These are phyloP conservation scores for Henricia sp. DNA, from an alignment of 53 echinoderm and acorn worm species.

Conservation along the genomic window DNA sequence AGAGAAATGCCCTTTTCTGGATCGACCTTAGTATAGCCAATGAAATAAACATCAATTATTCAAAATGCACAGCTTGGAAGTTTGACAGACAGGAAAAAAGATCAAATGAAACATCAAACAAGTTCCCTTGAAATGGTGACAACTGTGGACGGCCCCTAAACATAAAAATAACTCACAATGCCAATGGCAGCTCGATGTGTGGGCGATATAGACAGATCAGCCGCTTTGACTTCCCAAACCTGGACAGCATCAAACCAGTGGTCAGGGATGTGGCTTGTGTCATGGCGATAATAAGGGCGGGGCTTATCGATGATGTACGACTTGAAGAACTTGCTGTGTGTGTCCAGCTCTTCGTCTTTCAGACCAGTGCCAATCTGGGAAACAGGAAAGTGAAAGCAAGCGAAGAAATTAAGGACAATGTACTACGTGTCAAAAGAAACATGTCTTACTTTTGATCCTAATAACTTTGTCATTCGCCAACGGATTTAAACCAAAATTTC, in stretches of 20 bases:
- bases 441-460: no score
- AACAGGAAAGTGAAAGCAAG: no score
- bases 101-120: no score
- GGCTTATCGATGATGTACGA: constrained; percentile 87
- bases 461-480: no score
- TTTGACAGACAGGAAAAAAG: no score
- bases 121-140: no score
- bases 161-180: constrained; percentile 83
- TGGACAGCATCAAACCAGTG: constrained; percentile 99
- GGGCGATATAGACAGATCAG: constrained; percentile 91
- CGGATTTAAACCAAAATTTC: no score
- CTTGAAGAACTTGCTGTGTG: constrained; percentile 93
- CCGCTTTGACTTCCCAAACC: constrained; percentile 98
- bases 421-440: no score
- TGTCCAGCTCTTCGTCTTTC: constrained; percentile 90
- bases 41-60: no score
- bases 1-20: constrained; percentile 92
- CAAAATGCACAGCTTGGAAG: no score
- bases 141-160: no score
- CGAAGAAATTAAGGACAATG: not conserved
- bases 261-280: constrained; percentile 81
- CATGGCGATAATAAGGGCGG: constrained; percentile 86
- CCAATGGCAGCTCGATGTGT: constrained; percentile 93
- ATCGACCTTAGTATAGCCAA: constrained; percentile 92
- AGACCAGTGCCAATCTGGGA: constrained; percentile 94